Base-by-base conservation (phyloP, 64 coral and sea anemone genomes). In the Cladopsammia gracilis region DNA sequence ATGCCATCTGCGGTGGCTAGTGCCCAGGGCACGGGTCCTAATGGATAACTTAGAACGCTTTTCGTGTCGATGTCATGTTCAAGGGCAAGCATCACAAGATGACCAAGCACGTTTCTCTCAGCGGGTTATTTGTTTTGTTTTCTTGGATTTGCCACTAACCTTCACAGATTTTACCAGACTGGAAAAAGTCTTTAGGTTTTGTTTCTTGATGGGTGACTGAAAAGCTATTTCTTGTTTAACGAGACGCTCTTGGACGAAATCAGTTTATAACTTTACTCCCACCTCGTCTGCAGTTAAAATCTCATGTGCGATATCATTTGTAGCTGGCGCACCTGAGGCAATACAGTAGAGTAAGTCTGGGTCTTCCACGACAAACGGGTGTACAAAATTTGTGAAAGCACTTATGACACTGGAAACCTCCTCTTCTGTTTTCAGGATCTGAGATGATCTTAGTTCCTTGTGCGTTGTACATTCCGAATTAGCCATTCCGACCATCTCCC, bases 101-200 rank as follows among this genome's bases (percentile, higher is more conserved):
- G 82, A 19, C 82, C 62, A 20, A 85, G 49, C 7, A 86, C 59
- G 44, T 86, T 70, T 86, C 83, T 86, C 52, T 86, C 59, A 43
- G 83, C 83, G 24, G 24, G 83, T 86, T 70, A 86, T 86, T 86
- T 86, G 8, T 69, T 18, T 86, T 20, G n/a, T 86, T 14, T 86
- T 86, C 52, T 46, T 86, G 15, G 34, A 45, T 46, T 70, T 48
- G 7, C 19, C 64, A 7, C 34, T 23, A 24, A 56, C 84, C 22
- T 26, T 70, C 22, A 64, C 6, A 34, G 23, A 26, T 34, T 70
- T 70, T 25, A 0, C 67, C 25, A 26, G 23, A 52, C 34, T 68
- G 9, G 64, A 20, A 70, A 87, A 87, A 1, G 64, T 87, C 16
- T 87, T 71, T 18, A 64, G 18, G 25, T 72, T 87, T 48, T 87